Conservation (phyloP, 2,888 invertebrate genomes). For the Dinocampus coccinellae region DNA sequence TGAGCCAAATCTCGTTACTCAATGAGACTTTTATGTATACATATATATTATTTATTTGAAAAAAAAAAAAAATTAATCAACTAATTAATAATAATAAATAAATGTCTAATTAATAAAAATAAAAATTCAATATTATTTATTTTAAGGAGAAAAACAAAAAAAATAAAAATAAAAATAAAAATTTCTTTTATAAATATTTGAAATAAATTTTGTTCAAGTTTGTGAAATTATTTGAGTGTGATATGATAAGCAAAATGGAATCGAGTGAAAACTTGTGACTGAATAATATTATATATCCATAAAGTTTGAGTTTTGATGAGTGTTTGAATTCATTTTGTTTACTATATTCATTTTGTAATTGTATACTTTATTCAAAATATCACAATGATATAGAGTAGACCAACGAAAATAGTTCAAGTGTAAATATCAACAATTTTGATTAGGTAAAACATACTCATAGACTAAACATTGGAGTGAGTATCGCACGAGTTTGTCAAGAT, state of each 20-base stretch:
- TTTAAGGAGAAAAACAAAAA: slow-evolving; percentile 9
- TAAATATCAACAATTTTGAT: slow-evolving; percentile 13
- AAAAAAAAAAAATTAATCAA: no score
- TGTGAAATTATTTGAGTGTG: not conserved
- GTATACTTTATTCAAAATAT: not conserved
- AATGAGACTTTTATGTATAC: not conserved
- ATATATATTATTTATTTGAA: no score
- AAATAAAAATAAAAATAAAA: no score
- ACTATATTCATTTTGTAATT: not conserved
- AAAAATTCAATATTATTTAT: no score
- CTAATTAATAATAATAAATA: no score
- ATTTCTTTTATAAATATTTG: not conserved
- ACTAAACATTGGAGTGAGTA: slow-evolving; percentile 2
- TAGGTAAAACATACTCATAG: not conserved
- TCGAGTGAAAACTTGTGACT: not conserved
- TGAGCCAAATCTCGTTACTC: slow-evolving; percentile 15
- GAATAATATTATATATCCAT: not conserved
- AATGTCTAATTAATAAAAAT: no score
- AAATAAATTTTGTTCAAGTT: not conserved
- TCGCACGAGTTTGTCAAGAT: slow-evolving; percentile 4
- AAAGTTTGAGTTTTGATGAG: not conserved
- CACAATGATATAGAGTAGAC: not conserved
- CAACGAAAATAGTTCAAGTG: not conserved
- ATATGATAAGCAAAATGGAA: not conserved
- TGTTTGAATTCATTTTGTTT: not conserved